A percentile compares a stretch with the other conserved stretches of the same genome.
These are phyloP conservation scores for Phenganax stokvisi DNA, from an alignment of 92 coral and sea anemone species.

Conservation along the genomic window DNA sequence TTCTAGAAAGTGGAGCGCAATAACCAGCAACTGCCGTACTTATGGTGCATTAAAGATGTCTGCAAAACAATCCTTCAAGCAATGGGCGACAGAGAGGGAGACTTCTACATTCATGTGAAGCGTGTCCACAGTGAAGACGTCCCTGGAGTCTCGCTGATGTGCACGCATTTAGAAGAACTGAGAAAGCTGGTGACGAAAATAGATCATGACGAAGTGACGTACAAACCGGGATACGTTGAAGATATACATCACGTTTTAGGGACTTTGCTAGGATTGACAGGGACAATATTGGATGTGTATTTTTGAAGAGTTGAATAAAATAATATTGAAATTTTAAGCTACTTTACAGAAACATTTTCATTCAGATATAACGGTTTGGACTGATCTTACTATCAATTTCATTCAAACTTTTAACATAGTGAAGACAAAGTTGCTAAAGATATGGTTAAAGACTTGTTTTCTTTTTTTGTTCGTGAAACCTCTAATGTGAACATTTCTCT, in stretches of 20 bases:
- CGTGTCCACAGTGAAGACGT: slow-evolving; percentile 74
- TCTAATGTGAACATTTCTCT: not conserved
- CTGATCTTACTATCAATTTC: too few relatives aligned
- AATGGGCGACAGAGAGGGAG: slow-evolving; percentile 83
- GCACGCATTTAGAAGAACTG: slow-evolving; percentile 74
- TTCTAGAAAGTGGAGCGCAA: slow-evolving; percentile 79
- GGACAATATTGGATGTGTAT: slow-evolving; percentile 75
- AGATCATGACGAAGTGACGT: slow-evolving; percentile 71
- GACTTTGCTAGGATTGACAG: slow-evolving; percentile 62
- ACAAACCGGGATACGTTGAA: slow-evolving; percentile 88
- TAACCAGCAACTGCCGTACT: slow-evolving; percentile 87
- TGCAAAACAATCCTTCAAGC: slow-evolving; percentile 58
- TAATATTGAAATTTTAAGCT: not conserved
- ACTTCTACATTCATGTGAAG: slow-evolving; percentile 78
- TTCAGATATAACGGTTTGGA: too few relatives aligned
- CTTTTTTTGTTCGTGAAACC: too few relatives aligned
- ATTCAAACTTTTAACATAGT: too few relatives aligned
- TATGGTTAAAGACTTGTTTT: too few relatives aligned
- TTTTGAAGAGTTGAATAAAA: slow-evolving; percentile 50
- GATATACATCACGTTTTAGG: slow-evolving; percentile 92
- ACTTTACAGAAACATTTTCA: too few relatives aligned
- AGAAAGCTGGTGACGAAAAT: slow-evolving; percentile 76
- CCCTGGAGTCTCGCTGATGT: slow-evolving; percentile 80
- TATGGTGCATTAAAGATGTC: slow-evolving; percentile 78
- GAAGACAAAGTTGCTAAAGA: too few relatives aligned